These are phyloP conservation scores for Pyrrhia umbra DNA, from an alignment of 2,888 invertebrate genomes.

Conservation along the genomic window DNA sequence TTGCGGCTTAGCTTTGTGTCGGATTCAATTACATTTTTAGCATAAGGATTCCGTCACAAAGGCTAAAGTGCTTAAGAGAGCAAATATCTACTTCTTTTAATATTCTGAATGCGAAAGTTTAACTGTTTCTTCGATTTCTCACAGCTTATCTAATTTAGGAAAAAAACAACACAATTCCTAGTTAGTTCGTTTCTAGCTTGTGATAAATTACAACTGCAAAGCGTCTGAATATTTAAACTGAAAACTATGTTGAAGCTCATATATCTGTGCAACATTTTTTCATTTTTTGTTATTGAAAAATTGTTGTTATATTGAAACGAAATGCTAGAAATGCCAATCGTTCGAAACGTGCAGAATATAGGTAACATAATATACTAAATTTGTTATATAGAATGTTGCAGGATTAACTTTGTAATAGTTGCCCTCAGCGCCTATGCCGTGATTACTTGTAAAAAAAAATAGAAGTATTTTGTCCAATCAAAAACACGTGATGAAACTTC, in stretches of 20 bases:
- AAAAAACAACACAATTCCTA: neutral
- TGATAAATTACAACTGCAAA: neutral
- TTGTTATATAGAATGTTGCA: neutral
- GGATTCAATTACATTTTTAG: constrained; percentile 58
- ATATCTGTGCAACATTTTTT: constrained; percentile 12
- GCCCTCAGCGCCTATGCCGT: neutral
- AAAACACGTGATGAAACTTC: too few species aligned
- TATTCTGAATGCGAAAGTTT: constrained; percentile 19
- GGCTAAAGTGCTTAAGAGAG: constrained; percentile 15
- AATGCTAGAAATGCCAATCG: neutral
- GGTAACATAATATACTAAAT: neutral
- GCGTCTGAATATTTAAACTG: constrained; percentile 14
- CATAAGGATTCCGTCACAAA: constrained; percentile 32
- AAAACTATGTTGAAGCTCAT: constrained; percentile 9
- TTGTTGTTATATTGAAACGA: constrained; percentile 8
- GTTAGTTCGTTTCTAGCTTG: constrained; percentile 7
- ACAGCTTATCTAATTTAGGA: neutral
- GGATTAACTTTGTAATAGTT: neutral
- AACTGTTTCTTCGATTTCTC: constrained; percentile 2
- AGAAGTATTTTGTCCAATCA: too few species aligned
- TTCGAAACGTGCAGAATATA: neutral
- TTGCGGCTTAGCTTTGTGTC: constrained; percentile 56
- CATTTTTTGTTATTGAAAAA: constrained; percentile 17
- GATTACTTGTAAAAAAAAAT: too few species aligned
- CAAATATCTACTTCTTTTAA: constrained; percentile 13